phyloP scores from a whole-genome alignment of 2,888 invertebrate genomes.

The Meiosimyza platycephala region DNA sequence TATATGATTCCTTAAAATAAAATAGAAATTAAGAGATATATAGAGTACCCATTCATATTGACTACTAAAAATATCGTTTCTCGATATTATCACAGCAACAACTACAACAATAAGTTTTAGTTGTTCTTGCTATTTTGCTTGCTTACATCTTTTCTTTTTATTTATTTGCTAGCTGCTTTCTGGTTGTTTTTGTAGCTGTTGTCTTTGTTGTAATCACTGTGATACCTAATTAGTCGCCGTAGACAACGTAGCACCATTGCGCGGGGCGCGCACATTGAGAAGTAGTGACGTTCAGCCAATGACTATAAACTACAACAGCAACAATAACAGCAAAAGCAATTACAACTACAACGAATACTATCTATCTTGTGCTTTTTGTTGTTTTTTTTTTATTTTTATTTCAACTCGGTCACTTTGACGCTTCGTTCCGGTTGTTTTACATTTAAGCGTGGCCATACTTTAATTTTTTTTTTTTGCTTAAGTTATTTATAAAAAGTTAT shows the following conservation, averaged over 20 bases:
- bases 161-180: neutral
- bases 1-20: no score
- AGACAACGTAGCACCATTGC: constrained; percentile 62
- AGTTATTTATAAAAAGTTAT: neutral
- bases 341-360: constrained; percentile 14
- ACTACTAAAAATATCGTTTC: no score
- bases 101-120: no score
- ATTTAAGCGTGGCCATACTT: constrained; percentile 27
- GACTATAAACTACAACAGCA: constrained; percentile 33
- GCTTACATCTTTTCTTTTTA: neutral
- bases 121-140: neutral
- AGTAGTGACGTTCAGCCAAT: constrained; percentile 24
- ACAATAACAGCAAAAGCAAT: constrained; percentile 3
- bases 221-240: constrained; percentile 61
- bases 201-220: constrained; percentile 49
- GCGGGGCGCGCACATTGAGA: constrained; percentile 44
- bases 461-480: constrained; percentile 20
- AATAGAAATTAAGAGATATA: no score
- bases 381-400: neutral
- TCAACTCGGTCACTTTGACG: constrained; percentile 38
- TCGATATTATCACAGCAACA: no score
- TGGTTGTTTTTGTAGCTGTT: constrained; percentile 16
- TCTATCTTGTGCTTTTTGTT: neutral
- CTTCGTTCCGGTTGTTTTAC: constrained; percentile 35
- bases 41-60: no score